Evolutionary conservation across 2,888 invertebrate genomes (phyloP).

Genomic region (Macaria notata): DNA sequence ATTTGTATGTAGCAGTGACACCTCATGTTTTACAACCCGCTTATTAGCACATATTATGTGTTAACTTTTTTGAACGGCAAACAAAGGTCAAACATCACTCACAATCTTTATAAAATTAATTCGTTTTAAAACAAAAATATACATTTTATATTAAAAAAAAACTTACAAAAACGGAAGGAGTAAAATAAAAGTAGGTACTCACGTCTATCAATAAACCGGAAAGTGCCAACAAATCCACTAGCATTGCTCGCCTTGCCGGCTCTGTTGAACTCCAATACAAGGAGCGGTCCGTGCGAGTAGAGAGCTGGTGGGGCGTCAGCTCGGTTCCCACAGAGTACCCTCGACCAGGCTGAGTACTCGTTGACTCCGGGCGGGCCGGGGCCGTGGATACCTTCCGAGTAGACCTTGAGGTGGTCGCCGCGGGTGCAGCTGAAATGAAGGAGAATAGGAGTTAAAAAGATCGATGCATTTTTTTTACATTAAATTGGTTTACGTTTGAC

Average conservation of each 20-base stretch:
- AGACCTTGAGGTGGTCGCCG: slow-evolving; percentile 90
- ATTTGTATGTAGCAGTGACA: too few species aligned
- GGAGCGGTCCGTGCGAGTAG: slow-evolving; percentile 87
- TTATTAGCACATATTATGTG: too few species aligned
- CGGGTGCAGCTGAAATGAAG: slow-evolving; percentile 84
- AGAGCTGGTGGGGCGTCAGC: slow-evolving; percentile 87
- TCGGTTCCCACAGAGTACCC: slow-evolving; percentile 86
- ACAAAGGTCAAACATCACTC: too few species aligned
- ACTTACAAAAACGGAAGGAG: too few species aligned
- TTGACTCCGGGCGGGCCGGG: slow-evolving; percentile 86
- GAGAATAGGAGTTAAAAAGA: too few species aligned
- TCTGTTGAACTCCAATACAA: slow-evolving; percentile 88
- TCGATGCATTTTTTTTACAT: too few species aligned
- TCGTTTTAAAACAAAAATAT: too few species aligned
- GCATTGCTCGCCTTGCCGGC: slow-evolving; percentile 75
- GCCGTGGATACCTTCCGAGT: slow-evolving; percentile 88
- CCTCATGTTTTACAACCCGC: too few species aligned
- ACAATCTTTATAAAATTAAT: too few species aligned
- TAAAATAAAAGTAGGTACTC: slow-evolving; percentile 57
- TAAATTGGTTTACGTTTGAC: too few species aligned
- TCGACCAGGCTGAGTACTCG: slow-evolving; percentile 90
- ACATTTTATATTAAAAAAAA: too few species aligned
- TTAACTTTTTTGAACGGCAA: too few species aligned
- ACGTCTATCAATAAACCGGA: slow-evolving; percentile 90
- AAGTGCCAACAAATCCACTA: slow-evolving; percentile 89